These are phyloP conservation scores for Pteronotus mesoamericanus DNA, from an alignment of 2,797 vertebrate species.

Conservation along the genomic window DNA sequence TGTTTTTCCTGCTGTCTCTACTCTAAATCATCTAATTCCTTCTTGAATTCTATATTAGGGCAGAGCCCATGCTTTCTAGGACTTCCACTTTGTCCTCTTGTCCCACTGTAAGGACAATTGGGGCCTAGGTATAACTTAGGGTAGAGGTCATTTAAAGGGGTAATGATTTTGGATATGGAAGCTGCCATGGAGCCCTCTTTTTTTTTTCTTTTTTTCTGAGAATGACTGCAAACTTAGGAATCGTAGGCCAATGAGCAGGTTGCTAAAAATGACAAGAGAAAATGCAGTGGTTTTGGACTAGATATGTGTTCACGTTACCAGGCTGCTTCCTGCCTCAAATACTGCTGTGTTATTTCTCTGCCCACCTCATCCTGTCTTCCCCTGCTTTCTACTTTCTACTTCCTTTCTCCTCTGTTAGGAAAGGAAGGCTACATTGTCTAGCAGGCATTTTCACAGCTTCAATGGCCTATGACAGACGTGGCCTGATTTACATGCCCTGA, in stretches of 20 bases:
- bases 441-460: neutral
- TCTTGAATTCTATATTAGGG: neutral
- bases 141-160: neutral
- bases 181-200: neutral
- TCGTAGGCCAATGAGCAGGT: neutral
- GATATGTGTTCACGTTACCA: fast-evolving
- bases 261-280: neutral
- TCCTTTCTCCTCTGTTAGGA: neutral
- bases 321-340: neutral
- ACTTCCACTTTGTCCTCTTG: neutral
- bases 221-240: neutral
- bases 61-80: neutral
- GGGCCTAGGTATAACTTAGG: neutral
- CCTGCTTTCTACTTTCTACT: neutral
- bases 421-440: neutral
- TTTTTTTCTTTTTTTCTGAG: neutral
- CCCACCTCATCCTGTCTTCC: neutral
- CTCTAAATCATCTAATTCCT: neutral
- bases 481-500: neutral
- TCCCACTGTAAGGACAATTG: neutral
- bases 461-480: neutral
- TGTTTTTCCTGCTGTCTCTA: neutral
- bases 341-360: neutral
- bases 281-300: neutral
- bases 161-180: neutral